Conservation (phyloP, 2,888 invertebrate species). For the Apamea monoglypha region DNA sequence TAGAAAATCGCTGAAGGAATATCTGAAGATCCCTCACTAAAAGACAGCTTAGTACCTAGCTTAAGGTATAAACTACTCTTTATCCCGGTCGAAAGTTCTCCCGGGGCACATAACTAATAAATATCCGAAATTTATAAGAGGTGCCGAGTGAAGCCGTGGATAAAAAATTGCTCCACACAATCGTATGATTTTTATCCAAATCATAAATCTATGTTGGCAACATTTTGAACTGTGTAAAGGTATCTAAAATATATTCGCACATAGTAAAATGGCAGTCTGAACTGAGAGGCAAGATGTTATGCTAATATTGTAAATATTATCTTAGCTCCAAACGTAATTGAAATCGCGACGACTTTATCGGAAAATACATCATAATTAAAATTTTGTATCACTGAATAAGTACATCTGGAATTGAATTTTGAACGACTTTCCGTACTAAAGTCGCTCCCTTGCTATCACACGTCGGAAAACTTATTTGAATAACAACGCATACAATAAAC, state of each 20-base stretch:
- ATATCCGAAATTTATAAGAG: conserved; percentile 64
- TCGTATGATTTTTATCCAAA: conserved; percentile 44
- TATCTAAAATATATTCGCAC: conserved; percentile 45
- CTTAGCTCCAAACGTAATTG: conserved; percentile 58
- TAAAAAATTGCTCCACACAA: conserved; percentile 58
- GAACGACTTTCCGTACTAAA: conserved; percentile 54
- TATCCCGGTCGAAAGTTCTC: conserved; percentile 60
- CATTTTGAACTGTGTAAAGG: conserved; percentile 34
- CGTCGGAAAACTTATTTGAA: conserved; percentile 73
- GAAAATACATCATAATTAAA: conserved; percentile 60
- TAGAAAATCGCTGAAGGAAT: conserved; percentile 25
- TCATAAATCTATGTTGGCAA: conserved; percentile 40
- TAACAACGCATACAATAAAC: conserved; percentile 73
- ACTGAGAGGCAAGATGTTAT: conserved; percentile 53
- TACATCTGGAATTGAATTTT: conserved; percentile 61
- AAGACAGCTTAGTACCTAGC: conserved; percentile 56
- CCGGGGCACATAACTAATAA: conserved; percentile 62
- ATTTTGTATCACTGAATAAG: conserved; percentile 46
- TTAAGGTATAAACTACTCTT: conserved; percentile 64
- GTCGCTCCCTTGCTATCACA: conserved; percentile 57
- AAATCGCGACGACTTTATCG: conserved; percentile 52
- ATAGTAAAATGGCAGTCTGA: conserved; percentile 42
- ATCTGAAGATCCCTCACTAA: conserved; percentile 46
- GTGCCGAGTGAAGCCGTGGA: conserved; percentile 44
- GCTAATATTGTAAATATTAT: conserved; percentile 66